A percentile compares a stretch with the other conserved stretches of the same genome.
phyloP scores from a whole-genome alignment of 2,113 vertebrate species.

The Pithys albifrons region DNA sequence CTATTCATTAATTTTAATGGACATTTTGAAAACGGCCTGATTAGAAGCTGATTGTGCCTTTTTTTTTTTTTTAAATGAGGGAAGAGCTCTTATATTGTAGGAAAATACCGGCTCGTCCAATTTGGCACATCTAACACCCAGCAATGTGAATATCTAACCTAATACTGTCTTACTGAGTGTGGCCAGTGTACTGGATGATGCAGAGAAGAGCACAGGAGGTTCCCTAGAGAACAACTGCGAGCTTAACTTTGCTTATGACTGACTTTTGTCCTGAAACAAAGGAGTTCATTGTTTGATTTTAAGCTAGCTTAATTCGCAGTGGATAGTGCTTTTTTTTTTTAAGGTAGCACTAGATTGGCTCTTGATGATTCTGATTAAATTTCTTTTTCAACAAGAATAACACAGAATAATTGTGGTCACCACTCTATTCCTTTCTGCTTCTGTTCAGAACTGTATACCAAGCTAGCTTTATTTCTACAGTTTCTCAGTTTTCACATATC shows the following conservation, averaged over 20 bases:
- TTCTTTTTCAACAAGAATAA: neutral
- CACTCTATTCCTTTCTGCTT: neutral
- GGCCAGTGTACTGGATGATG: neutral
- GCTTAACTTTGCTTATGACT: neutral
- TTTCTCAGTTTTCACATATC: neutral
- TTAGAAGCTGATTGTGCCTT: neutral
- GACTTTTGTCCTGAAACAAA: neutral
- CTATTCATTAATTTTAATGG: constrained; percentile 4
- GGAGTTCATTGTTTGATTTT: neutral
- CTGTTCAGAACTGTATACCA: neutral
- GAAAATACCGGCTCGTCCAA: neutral
- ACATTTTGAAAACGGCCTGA: neutral
- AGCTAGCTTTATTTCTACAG: neutral
- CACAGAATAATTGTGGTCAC: neutral
- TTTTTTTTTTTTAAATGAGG: neutral
- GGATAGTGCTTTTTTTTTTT: neutral
- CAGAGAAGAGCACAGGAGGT: neutral
- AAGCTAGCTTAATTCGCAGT: neutral
- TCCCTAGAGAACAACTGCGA: neutral
- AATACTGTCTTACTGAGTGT: neutral
- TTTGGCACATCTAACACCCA: neutral
- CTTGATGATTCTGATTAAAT: neutral
- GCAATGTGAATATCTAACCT: neutral
- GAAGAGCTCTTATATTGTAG: neutral
- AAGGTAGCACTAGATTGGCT: neutral